phyloP scores from a whole-genome alignment of 2,888 invertebrate species.

The Conistra vaccinii region DNA sequence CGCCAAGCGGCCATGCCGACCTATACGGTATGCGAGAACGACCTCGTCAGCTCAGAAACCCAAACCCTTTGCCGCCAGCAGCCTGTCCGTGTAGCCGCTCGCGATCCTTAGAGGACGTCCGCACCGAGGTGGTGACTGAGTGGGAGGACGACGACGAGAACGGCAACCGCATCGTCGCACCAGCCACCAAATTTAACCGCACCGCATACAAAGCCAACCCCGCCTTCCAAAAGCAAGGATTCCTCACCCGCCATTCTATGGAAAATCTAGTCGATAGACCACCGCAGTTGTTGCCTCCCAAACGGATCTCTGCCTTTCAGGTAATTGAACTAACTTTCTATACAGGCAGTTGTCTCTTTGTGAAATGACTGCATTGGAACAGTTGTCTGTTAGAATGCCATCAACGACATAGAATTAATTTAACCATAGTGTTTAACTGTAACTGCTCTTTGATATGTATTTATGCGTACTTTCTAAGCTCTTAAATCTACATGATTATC shows the following conservation, averaged over 20 bases:
- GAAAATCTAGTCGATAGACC: constrained; percentile 92
- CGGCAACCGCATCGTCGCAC: constrained; percentile 90
- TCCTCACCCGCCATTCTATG: constrained; percentile 92
- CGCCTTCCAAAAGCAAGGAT: constrained; percentile 86
- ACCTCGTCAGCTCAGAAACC: constrained; percentile 86
- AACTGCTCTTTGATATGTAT: constrained; percentile 66
- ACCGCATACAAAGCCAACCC: constrained; percentile 80
- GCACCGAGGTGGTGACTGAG: constrained; percentile 92
- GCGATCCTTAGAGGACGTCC: constrained; percentile 93
- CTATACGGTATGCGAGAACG: constrained; percentile 82
- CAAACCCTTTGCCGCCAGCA: constrained; percentile 79
- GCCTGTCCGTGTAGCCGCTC: constrained; percentile 92
- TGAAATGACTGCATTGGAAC: constrained; percentile 72
- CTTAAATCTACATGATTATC: constrained; percentile 76
- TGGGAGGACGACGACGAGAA: constrained; percentile 93
- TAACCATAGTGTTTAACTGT: constrained; percentile 68
- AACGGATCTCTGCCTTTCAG: constrained; percentile 90
- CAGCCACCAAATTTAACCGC: constrained; percentile 87
- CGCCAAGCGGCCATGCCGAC: constrained; percentile 80
- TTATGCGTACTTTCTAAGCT: constrained; percentile 83
- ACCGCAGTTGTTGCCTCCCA: constrained; percentile 87
- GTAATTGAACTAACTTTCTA: constrained; percentile 88
- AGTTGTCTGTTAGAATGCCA: constrained; percentile 70
- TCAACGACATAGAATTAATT: constrained; percentile 67
- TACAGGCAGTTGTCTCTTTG: constrained; percentile 75